These are phyloP conservation scores for Habrosyne pyritoides DNA, from an alignment of 2,888 invertebrate species.

Conservation along the genomic window DNA sequence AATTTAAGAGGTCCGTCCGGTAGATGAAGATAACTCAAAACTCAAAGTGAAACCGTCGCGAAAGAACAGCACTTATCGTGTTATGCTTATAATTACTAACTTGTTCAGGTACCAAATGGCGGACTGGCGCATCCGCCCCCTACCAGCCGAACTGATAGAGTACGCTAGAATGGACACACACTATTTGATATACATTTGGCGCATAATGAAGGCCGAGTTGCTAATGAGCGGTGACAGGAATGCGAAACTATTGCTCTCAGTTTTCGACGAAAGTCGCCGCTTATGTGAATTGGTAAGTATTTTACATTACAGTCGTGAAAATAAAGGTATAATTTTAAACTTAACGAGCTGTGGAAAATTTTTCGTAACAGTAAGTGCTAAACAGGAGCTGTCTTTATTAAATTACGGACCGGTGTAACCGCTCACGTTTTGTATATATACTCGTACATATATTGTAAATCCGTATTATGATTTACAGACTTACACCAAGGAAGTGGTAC, in stretches of 20 bases:
- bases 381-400: too few species aligned
- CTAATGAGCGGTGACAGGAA: conserved; percentile 78
- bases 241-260: conserved; percentile 86
- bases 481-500: conserved; percentile 90
- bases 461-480: conserved; percentile 73
- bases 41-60: too few species aligned
- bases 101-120: conserved; percentile 90
- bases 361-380: too few species aligned
- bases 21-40: too few species aligned
- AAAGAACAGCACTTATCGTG: too few species aligned
- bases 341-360: too few species aligned
- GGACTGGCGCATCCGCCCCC: conserved; percentile 96
- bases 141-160: conserved; percentile 89
- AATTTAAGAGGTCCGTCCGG: too few species aligned
- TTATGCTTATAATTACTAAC: too few species aligned
- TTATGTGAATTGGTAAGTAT: conserved; percentile 82
- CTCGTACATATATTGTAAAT: background rate
- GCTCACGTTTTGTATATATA: too few species aligned
- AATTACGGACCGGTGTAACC: too few species aligned
- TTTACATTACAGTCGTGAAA: too few species aligned
- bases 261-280: conserved; percentile 89
- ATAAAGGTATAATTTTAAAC: too few species aligned
- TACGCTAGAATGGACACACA: conserved; percentile 98
- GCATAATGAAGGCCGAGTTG: conserved; percentile 89
- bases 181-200: conserved; percentile 95